Conservation (phyloP, 1,140 invertebrate genomes). For the Euschistus heros region DNA sequence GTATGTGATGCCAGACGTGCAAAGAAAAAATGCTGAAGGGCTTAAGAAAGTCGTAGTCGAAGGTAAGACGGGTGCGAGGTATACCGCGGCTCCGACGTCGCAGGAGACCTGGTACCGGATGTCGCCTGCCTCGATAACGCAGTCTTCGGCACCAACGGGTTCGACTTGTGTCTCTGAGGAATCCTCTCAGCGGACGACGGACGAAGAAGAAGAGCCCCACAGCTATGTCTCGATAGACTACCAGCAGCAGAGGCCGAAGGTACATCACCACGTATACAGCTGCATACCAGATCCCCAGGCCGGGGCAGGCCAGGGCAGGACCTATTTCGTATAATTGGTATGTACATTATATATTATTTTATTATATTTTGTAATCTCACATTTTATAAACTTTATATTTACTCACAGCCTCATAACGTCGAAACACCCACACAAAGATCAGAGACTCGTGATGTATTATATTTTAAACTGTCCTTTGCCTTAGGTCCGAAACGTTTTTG, state of each 20-base stretch:
- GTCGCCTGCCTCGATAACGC: conserved; percentile 32
- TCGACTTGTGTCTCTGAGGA: conserved; percentile 52
- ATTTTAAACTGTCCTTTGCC: too few relatives aligned
- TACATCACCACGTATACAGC: conserved; percentile 43
- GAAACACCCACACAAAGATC: too few relatives aligned
- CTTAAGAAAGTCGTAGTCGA: conserved; percentile 33
- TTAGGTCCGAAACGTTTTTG: too few relatives aligned
- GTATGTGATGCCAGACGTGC: conserved; percentile 72
- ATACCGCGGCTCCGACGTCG: conserved; percentile 45
- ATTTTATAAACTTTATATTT: too few relatives aligned
- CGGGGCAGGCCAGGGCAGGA: conserved; percentile 32
- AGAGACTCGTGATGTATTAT: too few relatives aligned
- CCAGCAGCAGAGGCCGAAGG: conserved; percentile 34
- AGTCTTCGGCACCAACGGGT: conserved; percentile 43
- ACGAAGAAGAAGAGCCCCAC: conserved; percentile 45
- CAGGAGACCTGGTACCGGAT: conserved; percentile 41
- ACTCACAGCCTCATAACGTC: too few relatives aligned
- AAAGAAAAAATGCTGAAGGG: conserved; percentile 23
- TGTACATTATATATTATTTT: conserved; percentile 3
- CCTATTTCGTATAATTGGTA: conserved; percentile 32
- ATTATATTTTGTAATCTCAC: too few relatives aligned
- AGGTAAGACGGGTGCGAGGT: conserved; percentile 37
- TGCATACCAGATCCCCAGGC: conserved; percentile 42
- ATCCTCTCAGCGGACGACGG: conserved; percentile 45
- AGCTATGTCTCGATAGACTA: conserved; percentile 34